Conservation (phyloP, 2,797 vertebrate genomes). For the Oophaga sylvatica region DNA sequence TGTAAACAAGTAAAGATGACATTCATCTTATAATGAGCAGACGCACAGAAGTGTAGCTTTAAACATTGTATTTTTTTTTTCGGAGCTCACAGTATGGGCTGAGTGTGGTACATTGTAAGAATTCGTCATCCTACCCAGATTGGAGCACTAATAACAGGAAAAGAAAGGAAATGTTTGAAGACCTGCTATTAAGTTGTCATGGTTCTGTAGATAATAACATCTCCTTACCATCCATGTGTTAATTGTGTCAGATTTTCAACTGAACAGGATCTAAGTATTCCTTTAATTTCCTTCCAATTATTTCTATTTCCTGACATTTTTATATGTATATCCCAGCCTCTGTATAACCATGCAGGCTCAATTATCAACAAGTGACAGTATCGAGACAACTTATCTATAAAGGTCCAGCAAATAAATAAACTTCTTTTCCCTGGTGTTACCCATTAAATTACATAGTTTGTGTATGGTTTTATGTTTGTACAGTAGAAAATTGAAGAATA, state of each 20-base stretch:
- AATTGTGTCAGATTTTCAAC: slow-evolving; percentile 61
- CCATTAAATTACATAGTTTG: neutral
- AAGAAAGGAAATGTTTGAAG: slow-evolving; percentile 57
- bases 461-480: neutral
- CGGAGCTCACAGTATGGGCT: slow-evolving; percentile 40
- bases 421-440: neutral
- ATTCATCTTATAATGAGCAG: slow-evolving; percentile 36
- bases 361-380: slow-evolving; percentile 10
- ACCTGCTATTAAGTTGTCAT: slow-evolving; percentile 62
- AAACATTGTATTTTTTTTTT: slow-evolving; percentile 51
- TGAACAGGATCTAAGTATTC: slow-evolving; percentile 53
- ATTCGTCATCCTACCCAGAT: slow-evolving; percentile 53
- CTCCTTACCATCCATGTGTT: slow-evolving; percentile 58
- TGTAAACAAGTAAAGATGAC: slow-evolving; percentile 32
- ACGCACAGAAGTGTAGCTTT: slow-evolving; percentile 28
- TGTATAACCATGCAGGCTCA: neutral
- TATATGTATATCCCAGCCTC: slow-evolving; percentile 23
- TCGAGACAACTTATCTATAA: neutral
- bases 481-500: neutral
- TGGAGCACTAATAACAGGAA: slow-evolving; percentile 60
- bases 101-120: slow-evolving; percentile 33
- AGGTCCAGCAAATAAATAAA: slow-evolving; percentile 20
- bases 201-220: slow-evolving; percentile 60
- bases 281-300: slow-evolving; percentile 52
- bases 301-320: slow-evolving; percentile 49